These are phyloP conservation scores for Brachyopa scutellaris DNA, from an alignment of 2,888 invertebrate species.

Conservation along the genomic window DNA sequence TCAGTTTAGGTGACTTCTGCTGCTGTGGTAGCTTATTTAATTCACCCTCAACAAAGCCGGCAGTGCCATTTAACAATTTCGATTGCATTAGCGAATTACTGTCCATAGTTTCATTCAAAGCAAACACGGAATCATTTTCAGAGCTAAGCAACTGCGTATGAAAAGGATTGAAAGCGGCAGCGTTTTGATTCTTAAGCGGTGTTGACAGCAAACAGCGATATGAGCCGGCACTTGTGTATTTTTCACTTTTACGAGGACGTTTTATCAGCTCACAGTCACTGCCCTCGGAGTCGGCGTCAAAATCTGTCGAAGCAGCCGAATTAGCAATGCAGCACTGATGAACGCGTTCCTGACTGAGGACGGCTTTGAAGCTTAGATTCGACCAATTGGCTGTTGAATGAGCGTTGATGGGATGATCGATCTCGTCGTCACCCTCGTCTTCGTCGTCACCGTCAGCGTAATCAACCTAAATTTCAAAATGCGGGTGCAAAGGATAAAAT, in stretches of 20 bases:
- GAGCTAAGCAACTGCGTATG: slow-evolving; percentile 31
- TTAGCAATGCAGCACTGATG: slow-evolving; percentile 73
- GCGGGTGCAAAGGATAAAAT: slow-evolving; percentile 25
- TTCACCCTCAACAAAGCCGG: slow-evolving; percentile 47
- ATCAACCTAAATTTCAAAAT: slow-evolving; percentile 73
- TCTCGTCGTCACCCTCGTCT: slow-evolving; percentile 77
- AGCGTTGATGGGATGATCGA: slow-evolving; percentile 73
- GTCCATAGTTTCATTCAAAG: slow-evolving; percentile 74
- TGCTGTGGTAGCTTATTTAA: slow-evolving; percentile 38
- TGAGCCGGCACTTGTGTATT: slow-evolving; percentile 61
- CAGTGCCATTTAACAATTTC: slow-evolving; percentile 51
- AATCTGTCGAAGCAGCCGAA: slow-evolving; percentile 81
- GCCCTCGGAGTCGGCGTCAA: slow-evolving; percentile 85
- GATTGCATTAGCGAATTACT: slow-evolving; percentile 67
- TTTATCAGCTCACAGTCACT: slow-evolving; percentile 82
- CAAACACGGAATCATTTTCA: slow-evolving; percentile 67
- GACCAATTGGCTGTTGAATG: slow-evolving; percentile 76
- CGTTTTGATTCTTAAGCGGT: slow-evolving; percentile 46
- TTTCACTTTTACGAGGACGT: slow-evolving; percentile 68
- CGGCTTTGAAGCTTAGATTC: slow-evolving; percentile 73
- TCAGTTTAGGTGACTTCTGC: slow-evolving; percentile 58
- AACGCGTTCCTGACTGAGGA: slow-evolving; percentile 66
- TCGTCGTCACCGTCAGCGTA: slow-evolving; percentile 79
- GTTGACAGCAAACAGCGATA: slow-evolving; percentile 60
- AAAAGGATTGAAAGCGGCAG: slow-evolving; percentile 48